phyloP scores from a whole-genome alignment of 2,888 invertebrate species.

The Caradrina clavipalpis region DNA sequence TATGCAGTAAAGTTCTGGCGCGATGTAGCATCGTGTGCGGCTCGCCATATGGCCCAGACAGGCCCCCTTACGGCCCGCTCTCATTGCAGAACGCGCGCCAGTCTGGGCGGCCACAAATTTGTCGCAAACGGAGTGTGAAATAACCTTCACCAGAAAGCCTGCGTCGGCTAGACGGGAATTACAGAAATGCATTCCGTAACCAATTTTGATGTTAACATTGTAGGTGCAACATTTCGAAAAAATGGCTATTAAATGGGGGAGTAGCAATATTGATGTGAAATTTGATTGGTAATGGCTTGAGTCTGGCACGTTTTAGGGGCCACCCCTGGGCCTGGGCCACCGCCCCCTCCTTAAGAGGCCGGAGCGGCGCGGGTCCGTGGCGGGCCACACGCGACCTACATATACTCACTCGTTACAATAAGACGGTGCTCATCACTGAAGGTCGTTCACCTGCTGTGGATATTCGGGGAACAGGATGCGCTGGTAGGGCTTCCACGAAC shows the following conservation, averaged over 20 bases:
- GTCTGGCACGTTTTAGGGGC: constrained; percentile 23
- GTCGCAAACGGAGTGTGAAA: constrained; percentile 28
- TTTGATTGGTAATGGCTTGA: constrained; percentile 48
- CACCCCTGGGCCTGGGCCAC: background rate
- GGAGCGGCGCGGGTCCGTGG: constrained; percentile 18
- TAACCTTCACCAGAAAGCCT: constrained; percentile 13
- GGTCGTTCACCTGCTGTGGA: constrained; percentile 29
- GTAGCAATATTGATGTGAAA: constrained; percentile 22
- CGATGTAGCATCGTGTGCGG: background rate
- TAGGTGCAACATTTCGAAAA: constrained; percentile 6
- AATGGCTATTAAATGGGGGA: background rate
- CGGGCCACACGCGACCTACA: constrained; percentile 47
- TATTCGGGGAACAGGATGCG: background rate
- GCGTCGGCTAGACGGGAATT: background rate
- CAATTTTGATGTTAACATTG: background rate
- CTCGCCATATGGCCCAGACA: background rate
- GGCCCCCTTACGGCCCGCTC: background rate
- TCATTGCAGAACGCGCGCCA: background rate
- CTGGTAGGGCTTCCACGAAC: background rate
- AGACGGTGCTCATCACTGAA: constrained; percentile 37
- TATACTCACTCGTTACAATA: constrained; percentile 45
- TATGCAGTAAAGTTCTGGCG: background rate
- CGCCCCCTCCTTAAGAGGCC: background rate
- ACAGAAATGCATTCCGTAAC: background rate
- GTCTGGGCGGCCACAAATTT: constrained; percentile 1